phyloP scores from a whole-genome alignment of 2,113 vertebrate species.

The Scalopus aquaticus region DNA sequence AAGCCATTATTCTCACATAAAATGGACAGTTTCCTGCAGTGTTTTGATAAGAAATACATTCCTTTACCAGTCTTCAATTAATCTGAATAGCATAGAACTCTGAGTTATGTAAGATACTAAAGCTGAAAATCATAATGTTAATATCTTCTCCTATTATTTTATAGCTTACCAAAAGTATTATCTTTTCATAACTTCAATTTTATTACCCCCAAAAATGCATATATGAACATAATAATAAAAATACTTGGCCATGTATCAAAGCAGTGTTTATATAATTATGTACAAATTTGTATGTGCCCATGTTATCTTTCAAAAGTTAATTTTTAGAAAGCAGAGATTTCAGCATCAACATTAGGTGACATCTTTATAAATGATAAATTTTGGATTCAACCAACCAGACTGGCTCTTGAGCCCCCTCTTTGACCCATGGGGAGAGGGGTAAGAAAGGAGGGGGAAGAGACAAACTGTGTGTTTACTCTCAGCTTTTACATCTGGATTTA shows the following conservation, averaged over 20 bases:
- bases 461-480: not conserved
- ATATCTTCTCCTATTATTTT: not conserved
- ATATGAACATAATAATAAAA: not conserved
- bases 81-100: not conserved
- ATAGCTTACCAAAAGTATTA: not conserved
- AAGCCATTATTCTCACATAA: slow-evolving; percentile 10
- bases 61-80: not conserved
- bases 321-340: not conserved
- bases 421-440: not conserved
- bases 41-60: slow-evolving; percentile 2
- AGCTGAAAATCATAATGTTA: not conserved
- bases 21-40: not conserved
- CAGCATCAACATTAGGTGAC: too few relatives aligned
- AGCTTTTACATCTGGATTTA: not conserved
- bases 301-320: slow-evolving; percentile 3
- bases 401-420: not conserved
- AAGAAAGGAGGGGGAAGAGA: not conserved
- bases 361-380: not conserved
- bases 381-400: not conserved
- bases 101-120: slow-evolving; percentile 4
- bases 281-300: not conserved
- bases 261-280: not conserved
- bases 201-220: not conserved
- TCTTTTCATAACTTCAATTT: not conserved
- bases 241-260: not conserved